Percentiles rank a stretch among this genome's conserved stretches.
Conservation (phyloP, 2,797 vertebrate genomes). For the Crenichthys baileyi region DNA sequence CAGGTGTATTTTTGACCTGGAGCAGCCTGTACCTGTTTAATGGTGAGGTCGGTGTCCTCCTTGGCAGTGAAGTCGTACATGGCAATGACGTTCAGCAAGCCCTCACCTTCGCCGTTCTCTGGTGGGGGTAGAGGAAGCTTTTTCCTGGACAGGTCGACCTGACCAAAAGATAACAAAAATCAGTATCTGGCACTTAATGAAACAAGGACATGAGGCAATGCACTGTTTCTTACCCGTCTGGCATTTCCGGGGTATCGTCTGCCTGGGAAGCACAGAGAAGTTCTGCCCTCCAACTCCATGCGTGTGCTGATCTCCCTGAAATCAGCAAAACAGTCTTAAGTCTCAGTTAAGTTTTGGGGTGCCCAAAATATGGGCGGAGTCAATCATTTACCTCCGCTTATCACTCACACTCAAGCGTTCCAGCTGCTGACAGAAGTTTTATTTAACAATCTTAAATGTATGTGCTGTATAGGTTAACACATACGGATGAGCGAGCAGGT, state of each 20-base stretch:
- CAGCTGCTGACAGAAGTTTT: not conserved
- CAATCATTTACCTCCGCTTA: not conserved
- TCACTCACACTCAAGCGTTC: not conserved
- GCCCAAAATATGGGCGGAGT: not conserved
- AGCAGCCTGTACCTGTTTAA: conserved; percentile 64
- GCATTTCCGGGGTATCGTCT: conserved; percentile 41
- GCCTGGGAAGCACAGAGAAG: conserved; percentile 55
- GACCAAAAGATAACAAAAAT: not conserved
- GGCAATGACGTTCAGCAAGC: conserved; percentile 78
- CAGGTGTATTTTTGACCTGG: not conserved
- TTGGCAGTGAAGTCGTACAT: conserved; percentile 86
- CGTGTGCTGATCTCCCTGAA: conserved; percentile 67
- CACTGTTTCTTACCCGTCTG: conserved; percentile 43
- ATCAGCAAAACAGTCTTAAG: conserved; percentile 1
- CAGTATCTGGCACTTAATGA: not conserved
- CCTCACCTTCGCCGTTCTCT: conserved; percentile 44
- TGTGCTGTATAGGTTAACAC: not conserved
- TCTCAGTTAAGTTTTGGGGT: not conserved
- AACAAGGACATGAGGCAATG: not conserved
- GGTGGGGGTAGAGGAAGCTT: conserved; percentile 85
- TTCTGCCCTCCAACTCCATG: conserved; percentile 52
- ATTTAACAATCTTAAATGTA: not conserved
- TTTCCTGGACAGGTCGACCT: conserved; percentile 79
- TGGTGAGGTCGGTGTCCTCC: conserved; percentile 81
- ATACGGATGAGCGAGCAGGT: not conserved